A percentile compares a stretch with the other conserved stretches of the same genome.
Conservation (phyloP, 2,888 invertebrate genomes). For the Anorthoa munda region DNA sequence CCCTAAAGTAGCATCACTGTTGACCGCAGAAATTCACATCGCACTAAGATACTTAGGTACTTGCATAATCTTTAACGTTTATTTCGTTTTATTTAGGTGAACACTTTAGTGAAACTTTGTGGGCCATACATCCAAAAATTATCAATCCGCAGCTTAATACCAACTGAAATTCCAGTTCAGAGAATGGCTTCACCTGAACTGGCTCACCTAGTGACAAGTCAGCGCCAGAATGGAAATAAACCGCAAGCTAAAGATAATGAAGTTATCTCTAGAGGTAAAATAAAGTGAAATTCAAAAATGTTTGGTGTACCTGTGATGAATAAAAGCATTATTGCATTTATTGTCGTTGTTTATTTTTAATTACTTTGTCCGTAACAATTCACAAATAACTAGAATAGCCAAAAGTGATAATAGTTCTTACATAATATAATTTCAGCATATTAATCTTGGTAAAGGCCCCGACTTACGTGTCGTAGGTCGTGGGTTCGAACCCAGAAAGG, state of each 20-base stretch:
- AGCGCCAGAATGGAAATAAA: conserved; percentile 74
- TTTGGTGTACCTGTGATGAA: too few species aligned
- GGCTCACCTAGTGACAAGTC: conserved; percentile 84
- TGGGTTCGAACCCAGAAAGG: too few species aligned
- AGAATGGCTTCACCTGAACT: conserved; percentile 87
- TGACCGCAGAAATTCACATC: neutral
- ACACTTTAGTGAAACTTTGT: conserved; percentile 84
- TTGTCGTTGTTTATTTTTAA: neutral
- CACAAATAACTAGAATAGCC: too few species aligned
- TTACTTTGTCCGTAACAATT: neutral
- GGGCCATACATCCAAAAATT: conserved; percentile 85
- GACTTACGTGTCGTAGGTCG: too few species aligned
- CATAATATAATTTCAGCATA: too few species aligned
- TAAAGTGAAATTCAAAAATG: neutral
- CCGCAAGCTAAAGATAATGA: conserved; percentile 71
- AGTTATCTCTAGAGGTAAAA: conserved; percentile 78
- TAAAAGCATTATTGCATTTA: neutral
- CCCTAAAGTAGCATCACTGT: neutral
- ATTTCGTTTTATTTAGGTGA: conserved; percentile 56
- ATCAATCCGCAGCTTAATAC: conserved; percentile 84
- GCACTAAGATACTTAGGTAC: neutral
- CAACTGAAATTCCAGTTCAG: conserved; percentile 84
- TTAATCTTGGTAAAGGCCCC: too few species aligned
- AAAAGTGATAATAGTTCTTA: neutral
- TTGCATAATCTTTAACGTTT: neutral